phyloP scores from a whole-genome alignment of 1,140 invertebrate genomes.

The Brachionus rotundiformis region DNA sequence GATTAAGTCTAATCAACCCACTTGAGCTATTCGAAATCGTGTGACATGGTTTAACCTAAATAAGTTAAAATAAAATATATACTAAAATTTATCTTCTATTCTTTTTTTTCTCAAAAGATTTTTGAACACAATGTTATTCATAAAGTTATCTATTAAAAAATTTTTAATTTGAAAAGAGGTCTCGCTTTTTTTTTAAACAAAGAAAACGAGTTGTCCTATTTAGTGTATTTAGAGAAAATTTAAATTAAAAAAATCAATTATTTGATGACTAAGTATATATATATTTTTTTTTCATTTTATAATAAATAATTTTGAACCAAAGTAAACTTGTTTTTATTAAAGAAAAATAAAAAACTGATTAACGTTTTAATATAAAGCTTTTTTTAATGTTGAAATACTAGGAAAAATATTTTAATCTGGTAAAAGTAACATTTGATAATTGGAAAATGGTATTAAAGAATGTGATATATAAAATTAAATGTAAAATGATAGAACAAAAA shows the following conservation, averaged over 20 bases:
- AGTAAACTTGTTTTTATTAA: not conserved
- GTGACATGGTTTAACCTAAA: not conserved
- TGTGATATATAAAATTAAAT: constrained; percentile 2
- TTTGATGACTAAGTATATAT: not conserved
- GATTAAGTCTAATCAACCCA: not conserved
- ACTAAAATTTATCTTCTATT: not conserved
- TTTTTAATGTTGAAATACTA: not conserved
- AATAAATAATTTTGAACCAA: not conserved
- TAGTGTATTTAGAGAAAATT: not conserved
- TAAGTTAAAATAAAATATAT: not conserved
- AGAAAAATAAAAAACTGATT: not conserved
- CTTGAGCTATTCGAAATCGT: not conserved
- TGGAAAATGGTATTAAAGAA: not conserved
- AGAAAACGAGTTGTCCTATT: not conserved
- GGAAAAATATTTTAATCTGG: not conserved
- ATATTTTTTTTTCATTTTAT: not conserved
- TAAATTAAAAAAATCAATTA: not conserved
- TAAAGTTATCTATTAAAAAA: no score
- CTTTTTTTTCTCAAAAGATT: no score
- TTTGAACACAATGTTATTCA: not conserved
- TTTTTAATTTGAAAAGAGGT: not conserved
- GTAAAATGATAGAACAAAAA: constrained; percentile 10
- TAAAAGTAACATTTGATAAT: constrained; percentile 10
- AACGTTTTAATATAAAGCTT: not conserved
- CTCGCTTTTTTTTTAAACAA: not conserved